Evolutionary conservation across 2,888 invertebrate species (phyloP).

Genomic region (Drosophila maculinotata): DNA sequence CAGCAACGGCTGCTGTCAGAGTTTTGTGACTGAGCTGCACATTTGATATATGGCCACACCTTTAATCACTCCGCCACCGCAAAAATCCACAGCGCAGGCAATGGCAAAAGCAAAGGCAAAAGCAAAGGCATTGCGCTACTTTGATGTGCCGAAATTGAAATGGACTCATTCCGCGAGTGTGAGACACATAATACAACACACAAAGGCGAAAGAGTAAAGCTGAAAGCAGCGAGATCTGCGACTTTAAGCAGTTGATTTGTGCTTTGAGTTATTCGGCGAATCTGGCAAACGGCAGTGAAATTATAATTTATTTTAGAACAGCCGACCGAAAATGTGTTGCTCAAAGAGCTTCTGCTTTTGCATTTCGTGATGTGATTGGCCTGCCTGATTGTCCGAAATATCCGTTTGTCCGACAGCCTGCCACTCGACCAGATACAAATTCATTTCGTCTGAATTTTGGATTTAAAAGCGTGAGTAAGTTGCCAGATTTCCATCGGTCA

Average conservation of each 20-base stretch:
- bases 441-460: slow-evolving; percentile 72
- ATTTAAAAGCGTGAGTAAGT: slow-evolving; percentile 70
- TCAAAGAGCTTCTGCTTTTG: slow-evolving; percentile 69
- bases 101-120: no score
- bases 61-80: slow-evolving; percentile 81
- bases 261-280: slow-evolving; percentile 72
- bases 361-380: slow-evolving; percentile 46
- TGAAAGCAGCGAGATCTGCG: slow-evolving; percentile 29
- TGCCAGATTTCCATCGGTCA: slow-evolving; percentile 35
- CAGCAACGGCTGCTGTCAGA: slow-evolving; percentile 49
- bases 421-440: slow-evolving; percentile 49
- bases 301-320: slow-evolving; percentile 80
- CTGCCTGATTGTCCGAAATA: slow-evolving; percentile 28
- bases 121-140: slow-evolving; percentile 43
- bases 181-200: slow-evolving; percentile 24
- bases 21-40: slow-evolving; percentile 68
- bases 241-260: slow-evolving; percentile 79
- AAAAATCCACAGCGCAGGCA: slow-evolving; percentile 42
- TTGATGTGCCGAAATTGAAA: slow-evolving; percentile 76
- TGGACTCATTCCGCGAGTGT: slow-evolving; percentile 59
- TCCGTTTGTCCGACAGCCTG: slow-evolving; percentile 16
- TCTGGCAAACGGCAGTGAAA: slow-evolving; percentile 46
- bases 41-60: slow-evolving; percentile 79
- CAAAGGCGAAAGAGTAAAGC: slow-evolving; percentile 27
- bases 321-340: slow-evolving; percentile 58